phyloP scores from a whole-genome alignment of 2,797 vertebrate species.

The Acipenser oxyrinchus region DNA sequence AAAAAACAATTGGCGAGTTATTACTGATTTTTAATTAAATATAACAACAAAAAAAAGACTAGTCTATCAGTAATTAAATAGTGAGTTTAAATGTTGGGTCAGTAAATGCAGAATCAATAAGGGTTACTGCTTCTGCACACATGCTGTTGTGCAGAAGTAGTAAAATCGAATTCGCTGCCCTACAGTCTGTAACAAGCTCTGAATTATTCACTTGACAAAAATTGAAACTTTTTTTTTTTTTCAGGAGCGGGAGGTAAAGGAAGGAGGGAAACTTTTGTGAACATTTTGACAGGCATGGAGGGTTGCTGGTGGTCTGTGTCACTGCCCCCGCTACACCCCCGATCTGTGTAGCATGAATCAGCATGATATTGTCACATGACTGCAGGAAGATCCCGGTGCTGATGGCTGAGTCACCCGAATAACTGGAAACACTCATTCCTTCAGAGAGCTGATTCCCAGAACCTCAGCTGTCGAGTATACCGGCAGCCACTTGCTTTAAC shows the following conservation, averaged over 20 bases:
- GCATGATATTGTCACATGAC: slow-evolving; percentile 39
- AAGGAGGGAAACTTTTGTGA: slow-evolving; percentile 2
- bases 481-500: too few relatives aligned
- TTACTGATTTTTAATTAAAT: too few relatives aligned
- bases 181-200: slow-evolving; percentile 13
- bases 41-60: too few relatives aligned
- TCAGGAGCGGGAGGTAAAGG: background rate
- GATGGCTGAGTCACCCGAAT: slow-evolving; percentile 65
- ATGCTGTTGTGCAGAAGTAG: too few relatives aligned
- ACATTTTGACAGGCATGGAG: slow-evolving; percentile 12
- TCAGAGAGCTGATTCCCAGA: slow-evolving; percentile 62
- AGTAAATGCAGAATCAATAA: too few relatives aligned
- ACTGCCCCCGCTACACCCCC: slow-evolving; percentile 17
- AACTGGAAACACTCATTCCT: slow-evolving; percentile 64
- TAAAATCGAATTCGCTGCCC: too few relatives aligned
- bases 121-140: too few relatives aligned
- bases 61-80: too few relatives aligned
- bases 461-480: slow-evolving; percentile 17
- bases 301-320: background rate
- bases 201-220: slow-evolving; percentile 23
- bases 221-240: background rate
- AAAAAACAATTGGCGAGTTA: too few relatives aligned
- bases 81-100: too few relatives aligned
- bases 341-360: slow-evolving; percentile 49
- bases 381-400: slow-evolving; percentile 49